phyloP scores from a whole-genome alignment of 2,888 invertebrate species.

The Orthosia gracilis region DNA sequence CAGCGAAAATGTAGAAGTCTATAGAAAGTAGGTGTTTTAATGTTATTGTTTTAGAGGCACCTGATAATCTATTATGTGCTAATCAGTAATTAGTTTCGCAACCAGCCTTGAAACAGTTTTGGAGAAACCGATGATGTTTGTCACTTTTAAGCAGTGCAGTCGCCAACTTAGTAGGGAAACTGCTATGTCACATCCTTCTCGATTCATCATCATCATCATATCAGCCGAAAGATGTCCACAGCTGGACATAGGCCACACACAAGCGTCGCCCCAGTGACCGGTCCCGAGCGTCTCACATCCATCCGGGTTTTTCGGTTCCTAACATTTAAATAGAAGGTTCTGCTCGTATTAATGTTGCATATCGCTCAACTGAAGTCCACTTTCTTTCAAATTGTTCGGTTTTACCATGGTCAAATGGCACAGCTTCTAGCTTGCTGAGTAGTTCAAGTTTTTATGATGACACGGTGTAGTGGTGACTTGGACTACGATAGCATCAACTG shows the following conservation, averaged over 20 bases:
- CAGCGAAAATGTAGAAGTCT: slow-evolving; percentile 6
- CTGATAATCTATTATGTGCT: not conserved
- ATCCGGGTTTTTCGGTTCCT: too few relatives aligned
- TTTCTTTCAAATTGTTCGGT: too few relatives aligned
- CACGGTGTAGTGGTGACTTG: slow-evolving; percentile 6
- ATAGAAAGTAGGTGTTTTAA: not conserved
- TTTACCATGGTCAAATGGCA: too few relatives aligned
- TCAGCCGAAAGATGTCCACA: too few relatives aligned
- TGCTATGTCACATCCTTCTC: too few relatives aligned
- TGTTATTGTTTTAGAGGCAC: not conserved
- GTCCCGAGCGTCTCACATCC: too few relatives aligned
- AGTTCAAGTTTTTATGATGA: slow-evolving; percentile 5
- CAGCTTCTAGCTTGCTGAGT: not conserved
- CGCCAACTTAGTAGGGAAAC: not conserved
- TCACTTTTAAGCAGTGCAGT: not conserved
- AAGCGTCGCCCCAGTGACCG: too few relatives aligned
- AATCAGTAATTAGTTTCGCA: not conserved
- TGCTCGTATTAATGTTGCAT: too few relatives aligned
- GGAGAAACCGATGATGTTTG: not conserved
- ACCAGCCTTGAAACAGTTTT: not conserved
- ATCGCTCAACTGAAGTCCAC: too few relatives aligned
- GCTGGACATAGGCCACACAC: too few relatives aligned
- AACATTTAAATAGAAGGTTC: too few relatives aligned
- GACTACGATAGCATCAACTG: slow-evolving; percentile 10
- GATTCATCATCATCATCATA: too few relatives aligned